Percentiles rank a stretch among this genome's conserved stretches.
phyloP scores from a whole-genome alignment of 2,113 vertebrate species.

The Petromus typicus region DNA sequence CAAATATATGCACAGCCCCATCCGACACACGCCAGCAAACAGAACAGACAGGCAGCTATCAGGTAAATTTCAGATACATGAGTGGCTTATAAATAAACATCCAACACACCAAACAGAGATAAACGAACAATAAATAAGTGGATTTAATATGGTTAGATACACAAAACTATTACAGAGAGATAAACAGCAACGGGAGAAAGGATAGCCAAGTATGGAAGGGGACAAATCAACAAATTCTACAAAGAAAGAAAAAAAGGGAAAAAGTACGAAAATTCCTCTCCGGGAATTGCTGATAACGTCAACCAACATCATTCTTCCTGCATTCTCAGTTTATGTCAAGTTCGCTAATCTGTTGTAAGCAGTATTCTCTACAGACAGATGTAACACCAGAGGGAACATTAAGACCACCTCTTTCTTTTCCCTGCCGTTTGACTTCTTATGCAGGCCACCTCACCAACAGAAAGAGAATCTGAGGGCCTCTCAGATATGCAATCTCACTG shows the following conservation, averaged over 20 bases:
- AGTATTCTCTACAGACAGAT: slow-evolving; percentile 86
- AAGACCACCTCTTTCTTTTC: slow-evolving; percentile 87
- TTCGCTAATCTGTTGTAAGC: slow-evolving; percentile 87
- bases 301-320: slow-evolving; percentile 82
- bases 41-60: slow-evolving; percentile 47
- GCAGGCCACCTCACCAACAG: slow-evolving; percentile 77
- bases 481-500: slow-evolving; percentile 79
- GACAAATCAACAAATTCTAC: slow-evolving; percentile 83
- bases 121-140: slow-evolving; percentile 75
- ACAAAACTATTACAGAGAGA: slow-evolving; percentile 81
- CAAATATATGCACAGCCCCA: not conserved
- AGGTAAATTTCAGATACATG: slow-evolving; percentile 74
- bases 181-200: slow-evolving; percentile 72
- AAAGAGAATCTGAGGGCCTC: slow-evolving; percentile 80
- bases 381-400: slow-evolving; percentile 81
- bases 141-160: slow-evolving; percentile 80
- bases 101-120: slow-evolving; percentile 67
- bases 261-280: slow-evolving; percentile 81
- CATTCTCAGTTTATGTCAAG: slow-evolving; percentile 80
- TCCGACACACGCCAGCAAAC: slow-evolving; percentile 50
- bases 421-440: slow-evolving; percentile 83
- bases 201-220: slow-evolving; percentile 72
- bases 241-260: slow-evolving; percentile 64
- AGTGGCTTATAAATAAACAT: slow-evolving; percentile 83
- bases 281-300: slow-evolving; percentile 87